phyloP scores from a whole-genome alignment of 2,113 vertebrate genomes.

The Willisornis vidua region DNA sequence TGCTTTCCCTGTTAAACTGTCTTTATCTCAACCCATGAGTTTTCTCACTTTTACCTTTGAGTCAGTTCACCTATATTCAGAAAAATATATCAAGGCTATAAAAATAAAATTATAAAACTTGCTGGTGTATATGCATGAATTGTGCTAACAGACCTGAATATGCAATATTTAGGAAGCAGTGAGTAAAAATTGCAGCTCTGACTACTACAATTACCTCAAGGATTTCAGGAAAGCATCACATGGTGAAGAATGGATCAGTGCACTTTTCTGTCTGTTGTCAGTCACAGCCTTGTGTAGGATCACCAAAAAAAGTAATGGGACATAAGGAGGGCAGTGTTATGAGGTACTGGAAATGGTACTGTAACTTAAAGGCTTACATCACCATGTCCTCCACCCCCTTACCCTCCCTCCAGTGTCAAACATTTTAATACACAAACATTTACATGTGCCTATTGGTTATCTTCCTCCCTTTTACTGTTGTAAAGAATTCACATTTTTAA shows the following conservation, averaged over 20 bases:
- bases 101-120: constrained; percentile 47
- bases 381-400: neutral
- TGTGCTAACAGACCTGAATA: neutral
- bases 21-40: neutral
- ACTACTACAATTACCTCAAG: neutral
- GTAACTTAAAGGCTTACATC: neutral
- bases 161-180: constrained; percentile 3
- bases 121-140: neutral
- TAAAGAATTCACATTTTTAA: neutral
- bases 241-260: neutral
- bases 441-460: neutral
- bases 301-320: neutral
- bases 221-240: neutral
- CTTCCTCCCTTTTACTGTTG: neutral
- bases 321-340: neutral
- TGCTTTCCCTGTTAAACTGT: neutral
- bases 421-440: neutral
- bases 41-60: neutral
- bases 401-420: neutral
- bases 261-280: neutral
- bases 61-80: constrained; percentile 26
- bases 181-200: neutral
- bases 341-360: neutral
- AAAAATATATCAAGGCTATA: constrained; percentile 2
- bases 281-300: neutral